Percentiles rank a stretch among this genome's conserved stretches.
phyloP scores from a whole-genome alignment of 1,140 invertebrate species.

The Cyphomyrmex costatus region DNA sequence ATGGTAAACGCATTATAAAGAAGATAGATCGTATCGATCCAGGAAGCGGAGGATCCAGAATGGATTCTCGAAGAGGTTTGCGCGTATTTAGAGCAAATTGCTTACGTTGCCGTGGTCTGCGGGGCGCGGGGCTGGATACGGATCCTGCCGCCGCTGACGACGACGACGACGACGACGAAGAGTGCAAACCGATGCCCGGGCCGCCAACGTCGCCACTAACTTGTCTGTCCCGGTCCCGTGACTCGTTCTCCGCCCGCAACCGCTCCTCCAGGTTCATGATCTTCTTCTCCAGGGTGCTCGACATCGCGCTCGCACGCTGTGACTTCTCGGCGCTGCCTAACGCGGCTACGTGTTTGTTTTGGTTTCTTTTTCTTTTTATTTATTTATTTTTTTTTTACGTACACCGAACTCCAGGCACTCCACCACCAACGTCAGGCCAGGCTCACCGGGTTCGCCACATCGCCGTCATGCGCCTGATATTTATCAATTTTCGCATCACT shows the following conservation, averaged over 20 bases:
- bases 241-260: constrained; percentile 90
- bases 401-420: constrained; percentile 50
- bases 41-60: not conserved
- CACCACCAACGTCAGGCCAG: constrained; percentile 55
- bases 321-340: constrained; percentile 36
- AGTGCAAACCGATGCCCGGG: constrained; percentile 75
- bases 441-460: constrained; percentile 50
- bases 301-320: constrained; percentile 75
- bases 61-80: not conserved
- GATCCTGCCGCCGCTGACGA: constrained; percentile 72
- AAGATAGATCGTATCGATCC: not conserved
- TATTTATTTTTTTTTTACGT: not conserved
- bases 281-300: constrained; percentile 88
- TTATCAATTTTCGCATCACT: constrained; percentile 83
- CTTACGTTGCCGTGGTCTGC: constrained; percentile 84
- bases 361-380: not conserved
- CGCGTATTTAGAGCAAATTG: constrained; percentile 33
- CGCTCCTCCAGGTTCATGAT: constrained; percentile 89
- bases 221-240: constrained; percentile 86
- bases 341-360: constrained; percentile 45
- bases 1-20: not conserved
- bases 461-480: constrained; percentile 72
- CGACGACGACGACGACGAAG: constrained; percentile 7
- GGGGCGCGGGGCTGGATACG: constrained; percentile 79
- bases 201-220: constrained; percentile 73